Evolutionary conservation across 2,888 invertebrate genomes (phyloP), one percentile per base, ranked within the genome.

Genomic region (Orchestes rusci): DNA sequence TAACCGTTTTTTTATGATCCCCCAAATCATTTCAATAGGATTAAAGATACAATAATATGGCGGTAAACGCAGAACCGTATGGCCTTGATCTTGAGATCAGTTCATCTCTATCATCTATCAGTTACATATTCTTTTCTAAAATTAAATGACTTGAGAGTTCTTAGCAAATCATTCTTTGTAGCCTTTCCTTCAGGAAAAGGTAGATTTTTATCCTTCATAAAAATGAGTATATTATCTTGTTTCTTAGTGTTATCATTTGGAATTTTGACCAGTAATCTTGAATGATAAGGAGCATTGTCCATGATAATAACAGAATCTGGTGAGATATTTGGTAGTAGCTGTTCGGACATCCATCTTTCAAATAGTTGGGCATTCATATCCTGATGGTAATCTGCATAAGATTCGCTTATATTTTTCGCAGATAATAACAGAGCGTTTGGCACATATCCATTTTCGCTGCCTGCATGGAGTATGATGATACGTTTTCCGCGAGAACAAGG

Each of bases 401-500:
- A 41, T 8, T 40, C 8, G 23, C 33, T 38, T 27, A 46, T 35
- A 40, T 45, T 43, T 51, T 53, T 53, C 13, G 46, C 51, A n/a
- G 51, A 52, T 18, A 52, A 23, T 16, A 53, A 27, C 16, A 52
- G 40, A 20, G 40, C 37, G 37, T 52, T 39, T 4, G 39, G 31
- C 10, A 55, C 45, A 32, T 39, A 55, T 19, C 54, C 55, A 10
- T 49, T 36, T 46, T 53, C 38, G 27, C 29, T 28, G 27, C 52
- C 54, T 8, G 50, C 54, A 39, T 56, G 53, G 4, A 54, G 28
- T 35, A 55, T 51, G 7, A 48, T 50, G 8, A 55, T 44, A 35
- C 47, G 27, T 44, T 55, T 53, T 7, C 53, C 53, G 29, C 39
- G 34, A 28, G 39, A 44, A 30, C 38, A 39, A 8, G 51, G 54